Evolutionary conservation across 1,140 invertebrate species (phyloP).

Genomic region (Drosophila biarmipes): DNA sequence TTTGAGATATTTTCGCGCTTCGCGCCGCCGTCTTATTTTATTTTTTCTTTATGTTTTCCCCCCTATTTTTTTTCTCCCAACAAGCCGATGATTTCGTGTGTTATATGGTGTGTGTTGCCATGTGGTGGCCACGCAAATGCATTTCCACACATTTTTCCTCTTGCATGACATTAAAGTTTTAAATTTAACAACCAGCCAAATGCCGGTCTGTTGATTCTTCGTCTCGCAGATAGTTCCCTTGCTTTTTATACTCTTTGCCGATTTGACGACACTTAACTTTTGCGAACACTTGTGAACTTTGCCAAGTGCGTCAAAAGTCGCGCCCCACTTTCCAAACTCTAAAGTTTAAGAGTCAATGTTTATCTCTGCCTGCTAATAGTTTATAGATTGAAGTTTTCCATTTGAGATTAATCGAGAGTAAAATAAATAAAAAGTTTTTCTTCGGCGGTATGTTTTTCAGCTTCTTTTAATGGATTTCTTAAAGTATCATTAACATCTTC

Average conservation of each 20-base stretch:
- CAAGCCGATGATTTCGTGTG: conserved; percentile 52
- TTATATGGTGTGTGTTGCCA: conserved; percentile 35
- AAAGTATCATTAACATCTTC: too few relatives aligned
- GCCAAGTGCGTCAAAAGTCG: conserved; percentile 63
- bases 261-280: conserved; percentile 57
- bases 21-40: conserved; percentile 35
- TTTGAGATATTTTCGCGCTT: conserved; percentile 52
- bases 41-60: conserved; percentile 27
- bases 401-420: background rate
- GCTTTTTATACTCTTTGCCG: conserved; percentile 10
- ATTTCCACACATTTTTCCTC: conserved; percentile 65
- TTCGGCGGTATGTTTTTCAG: too few relatives aligned
- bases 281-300: conserved; percentile 63
- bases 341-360: conserved; percentile 24
- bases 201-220: conserved; percentile 42
- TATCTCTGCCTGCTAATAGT: background rate
- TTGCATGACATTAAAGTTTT: conserved; percentile 81
- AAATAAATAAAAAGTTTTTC: background rate
- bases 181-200: conserved; percentile 71
- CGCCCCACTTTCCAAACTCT: conserved; percentile 53
- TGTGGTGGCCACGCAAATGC: conserved; percentile 36
- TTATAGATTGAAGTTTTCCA: background rate
- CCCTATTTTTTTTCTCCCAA: conserved; percentile 23
- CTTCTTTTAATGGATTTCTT: background rate
- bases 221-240: conserved; percentile 8